A percentile compares a stretch with the other conserved stretches of the same genome.
phyloP scores from a whole-genome alignment of 2,888 invertebrate species.

The Microdon myrmicae region DNA sequence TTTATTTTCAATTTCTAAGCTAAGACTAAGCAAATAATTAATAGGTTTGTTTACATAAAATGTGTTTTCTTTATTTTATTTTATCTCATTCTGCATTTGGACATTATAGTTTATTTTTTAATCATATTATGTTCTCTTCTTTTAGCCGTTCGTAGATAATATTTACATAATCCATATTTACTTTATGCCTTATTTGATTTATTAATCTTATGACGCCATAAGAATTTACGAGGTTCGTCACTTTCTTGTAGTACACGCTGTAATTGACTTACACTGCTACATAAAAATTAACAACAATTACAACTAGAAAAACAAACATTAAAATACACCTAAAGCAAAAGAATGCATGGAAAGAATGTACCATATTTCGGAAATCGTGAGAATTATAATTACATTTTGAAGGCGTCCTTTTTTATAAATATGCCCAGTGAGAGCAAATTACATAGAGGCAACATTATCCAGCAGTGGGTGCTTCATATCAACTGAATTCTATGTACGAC shows the following conservation, averaged over 20 bases:
- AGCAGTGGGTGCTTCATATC: no score
- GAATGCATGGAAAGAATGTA: constrained; percentile 24
- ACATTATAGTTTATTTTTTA: no score
- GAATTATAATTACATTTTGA: constrained; percentile 18
- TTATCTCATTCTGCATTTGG: background rate
- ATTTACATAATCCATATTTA: constrained; percentile 41
- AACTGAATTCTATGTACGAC: constrained; percentile 68
- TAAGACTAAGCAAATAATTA: constrained; percentile 25
- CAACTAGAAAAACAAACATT: constrained; percentile 24
- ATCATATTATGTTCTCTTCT: no score
- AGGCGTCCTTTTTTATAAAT: constrained; percentile 13
- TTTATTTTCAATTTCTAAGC: constrained; percentile 31
- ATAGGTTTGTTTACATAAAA: constrained; percentile 10
- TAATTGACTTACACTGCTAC: constrained; percentile 33
- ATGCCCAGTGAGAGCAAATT: no score
- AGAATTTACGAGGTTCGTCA: background rate
- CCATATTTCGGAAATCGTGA: constrained; percentile 11
- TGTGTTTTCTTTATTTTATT: constrained; percentile 6
- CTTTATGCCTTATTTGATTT: no score
- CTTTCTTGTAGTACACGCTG: constrained; percentile 28
- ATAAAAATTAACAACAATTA: constrained; percentile 37
- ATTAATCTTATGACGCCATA: no score
- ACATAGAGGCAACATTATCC: no score
- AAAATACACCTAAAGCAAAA: constrained; percentile 17
- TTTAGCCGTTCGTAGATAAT: no score